Percentiles rank a stretch among this genome's conserved stretches.
Conservation (phyloP, 1,140 invertebrate genomes). For the Bombus cullumanus region DNA sequence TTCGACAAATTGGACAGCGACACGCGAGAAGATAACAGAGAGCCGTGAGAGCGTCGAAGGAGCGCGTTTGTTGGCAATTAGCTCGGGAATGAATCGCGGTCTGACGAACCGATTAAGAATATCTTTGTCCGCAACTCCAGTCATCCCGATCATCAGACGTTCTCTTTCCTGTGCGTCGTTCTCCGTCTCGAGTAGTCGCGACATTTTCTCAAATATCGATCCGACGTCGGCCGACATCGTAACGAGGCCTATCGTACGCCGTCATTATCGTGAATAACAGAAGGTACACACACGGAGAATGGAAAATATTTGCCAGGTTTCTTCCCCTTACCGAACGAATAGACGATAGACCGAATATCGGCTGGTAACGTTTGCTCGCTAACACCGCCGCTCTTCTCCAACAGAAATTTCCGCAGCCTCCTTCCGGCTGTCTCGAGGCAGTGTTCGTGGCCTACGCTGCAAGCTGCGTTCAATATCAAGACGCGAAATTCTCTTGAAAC, state of each 20-base stretch:
- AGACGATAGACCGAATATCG: constrained; percentile 44
- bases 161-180: constrained; percentile 89
- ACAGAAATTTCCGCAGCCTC: constrained; percentile 76
- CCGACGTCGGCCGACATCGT: constrained; percentile 68
- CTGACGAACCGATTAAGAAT: constrained; percentile 86
- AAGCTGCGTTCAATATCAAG: constrained; percentile 84
- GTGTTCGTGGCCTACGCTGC: constrained; percentile 82
- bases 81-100: not conserved
- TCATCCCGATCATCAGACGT: constrained; percentile 86
- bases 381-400: not conserved
- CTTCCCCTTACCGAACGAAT: constrained; percentile 36
- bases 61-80: constrained; percentile 1
- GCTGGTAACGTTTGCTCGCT: not conserved
- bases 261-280: constrained; percentile 17
- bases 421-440: constrained; percentile 83
- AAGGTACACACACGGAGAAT: not conserved
- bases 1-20: constrained; percentile 24
- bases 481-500: constrained; percentile 82
- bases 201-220: constrained; percentile 88
- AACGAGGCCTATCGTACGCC: not conserved
- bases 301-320: constrained; percentile 5
- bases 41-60: not conserved
- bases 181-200: constrained; percentile 87
- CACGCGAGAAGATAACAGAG: constrained; percentile 28
- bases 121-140: constrained; percentile 84